Percentiles rank a stretch among this genome's conserved stretches.
Conservation (phyloP, 2,797 vertebrate genomes). For the Otolemur crassicaudatus region DNA sequence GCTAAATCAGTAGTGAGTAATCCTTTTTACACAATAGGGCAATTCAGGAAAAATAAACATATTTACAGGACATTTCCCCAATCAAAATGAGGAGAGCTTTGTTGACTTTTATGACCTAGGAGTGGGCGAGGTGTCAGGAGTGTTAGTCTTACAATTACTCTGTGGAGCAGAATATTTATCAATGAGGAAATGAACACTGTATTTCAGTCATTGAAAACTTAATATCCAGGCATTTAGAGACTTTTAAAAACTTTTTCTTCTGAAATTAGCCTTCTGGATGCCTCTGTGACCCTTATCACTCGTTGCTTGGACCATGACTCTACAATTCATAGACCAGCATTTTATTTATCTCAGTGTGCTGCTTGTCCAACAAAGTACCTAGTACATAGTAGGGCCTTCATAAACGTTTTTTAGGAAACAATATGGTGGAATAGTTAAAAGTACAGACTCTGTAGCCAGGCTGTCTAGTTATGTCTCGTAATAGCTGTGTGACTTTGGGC, state of each 20-base stretch:
- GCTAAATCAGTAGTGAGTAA: background rate
- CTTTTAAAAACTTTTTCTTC: constrained; percentile 34
- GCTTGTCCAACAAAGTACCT: background rate
- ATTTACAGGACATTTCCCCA: background rate
- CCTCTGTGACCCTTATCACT: background rate
- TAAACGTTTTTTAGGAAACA: background rate
- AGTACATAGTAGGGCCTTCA: background rate
- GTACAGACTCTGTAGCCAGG: background rate
- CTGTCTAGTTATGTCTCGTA: background rate
- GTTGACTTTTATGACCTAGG: background rate
- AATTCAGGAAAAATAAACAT: constrained; percentile 30
- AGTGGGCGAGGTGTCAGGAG: background rate
- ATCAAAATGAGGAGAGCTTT: background rate
- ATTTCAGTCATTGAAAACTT: background rate
- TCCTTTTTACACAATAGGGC: background rate
- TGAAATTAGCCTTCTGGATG: background rate
- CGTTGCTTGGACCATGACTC: background rate
- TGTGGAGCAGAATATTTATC: background rate
- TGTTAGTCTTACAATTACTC: background rate
- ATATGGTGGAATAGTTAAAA: background rate
- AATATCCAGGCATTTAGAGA: background rate
- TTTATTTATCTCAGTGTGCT: background rate
- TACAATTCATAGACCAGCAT: background rate
- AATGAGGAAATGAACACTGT: background rate
- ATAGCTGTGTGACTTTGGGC: constrained; percentile 30